Evolutionary conservation across 2,888 invertebrate species (phyloP).

Genomic region (Xanthostigma xanthostigma): DNA sequence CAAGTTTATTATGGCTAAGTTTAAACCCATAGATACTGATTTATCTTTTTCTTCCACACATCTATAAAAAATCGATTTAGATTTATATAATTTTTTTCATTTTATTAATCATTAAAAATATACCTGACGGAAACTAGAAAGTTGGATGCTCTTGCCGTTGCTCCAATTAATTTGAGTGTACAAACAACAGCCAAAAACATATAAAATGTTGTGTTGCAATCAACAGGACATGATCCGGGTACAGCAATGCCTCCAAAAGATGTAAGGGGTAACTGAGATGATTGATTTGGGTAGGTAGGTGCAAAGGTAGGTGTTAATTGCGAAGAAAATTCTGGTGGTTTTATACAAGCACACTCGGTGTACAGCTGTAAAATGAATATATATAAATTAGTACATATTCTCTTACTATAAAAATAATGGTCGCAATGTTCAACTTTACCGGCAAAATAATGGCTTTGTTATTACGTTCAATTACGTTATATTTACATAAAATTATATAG

Average conservation of each 20-base stretch:
- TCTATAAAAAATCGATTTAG: conserved; percentile 21
- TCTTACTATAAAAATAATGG: no score
- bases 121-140: conserved; percentile 43
- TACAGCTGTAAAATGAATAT: conserved; percentile 22
- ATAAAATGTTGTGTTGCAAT: conserved; percentile 38
- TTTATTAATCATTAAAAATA: conserved; percentile 4
- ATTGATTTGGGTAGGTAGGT: no score
- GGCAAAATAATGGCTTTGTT: no score
- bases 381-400: no score
- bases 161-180: conserved; percentile 40
- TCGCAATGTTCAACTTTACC: no score
- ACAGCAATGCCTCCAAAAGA: conserved; percentile 25
- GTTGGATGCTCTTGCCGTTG: conserved; percentile 44
- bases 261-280: no score
- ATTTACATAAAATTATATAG: no score
- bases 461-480: no score
- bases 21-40: conserved; percentile 54
- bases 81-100: not conserved
- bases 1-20: conserved; percentile 50
- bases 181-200: conserved; percentile 37
- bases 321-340: conserved; percentile 1
- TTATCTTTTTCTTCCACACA: conserved; percentile 61
- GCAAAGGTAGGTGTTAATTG: no score
- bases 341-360: conserved; percentile 33
- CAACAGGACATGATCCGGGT: conserved; percentile 38